Conservation (phyloP, 2,113 vertebrate genomes). For the Seriola quinqueradiata region DNA sequence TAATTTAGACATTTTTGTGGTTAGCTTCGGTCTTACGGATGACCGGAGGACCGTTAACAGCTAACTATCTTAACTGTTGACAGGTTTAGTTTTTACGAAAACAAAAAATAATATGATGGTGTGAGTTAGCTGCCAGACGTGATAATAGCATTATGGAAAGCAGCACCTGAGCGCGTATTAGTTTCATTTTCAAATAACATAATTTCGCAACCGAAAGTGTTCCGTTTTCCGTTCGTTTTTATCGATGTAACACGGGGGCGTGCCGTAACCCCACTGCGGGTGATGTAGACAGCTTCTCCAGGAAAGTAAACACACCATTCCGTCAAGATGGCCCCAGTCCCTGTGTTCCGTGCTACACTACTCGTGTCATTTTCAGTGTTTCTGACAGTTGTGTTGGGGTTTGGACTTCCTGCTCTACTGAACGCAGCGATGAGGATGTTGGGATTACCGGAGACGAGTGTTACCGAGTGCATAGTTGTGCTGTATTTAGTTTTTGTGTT, state of each 20-base stretch:
- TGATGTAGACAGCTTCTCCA: neutral
- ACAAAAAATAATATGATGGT: too few relatives aligned
- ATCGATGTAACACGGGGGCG: conserved; percentile 24
- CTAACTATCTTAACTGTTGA: too few relatives aligned
- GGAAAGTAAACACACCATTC: conserved; percentile 58
- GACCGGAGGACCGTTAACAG: too few relatives aligned
- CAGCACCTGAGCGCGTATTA: too few relatives aligned
- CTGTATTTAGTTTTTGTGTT: conserved; percentile 81
- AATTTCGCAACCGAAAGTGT: too few relatives aligned
- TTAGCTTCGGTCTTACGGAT: too few relatives aligned
- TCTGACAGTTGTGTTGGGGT: conserved; percentile 82
- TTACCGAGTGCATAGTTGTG: conserved; percentile 81
- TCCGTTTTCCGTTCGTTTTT: too few relatives aligned
- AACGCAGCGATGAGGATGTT: conserved; percentile 60
- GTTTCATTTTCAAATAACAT: too few relatives aligned
- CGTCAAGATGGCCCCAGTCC: conserved; percentile 75
- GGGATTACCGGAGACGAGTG: conserved; percentile 80
- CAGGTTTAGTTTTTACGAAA: too few relatives aligned
- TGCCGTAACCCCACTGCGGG: neutral
- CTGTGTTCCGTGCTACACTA: conserved; percentile 30
- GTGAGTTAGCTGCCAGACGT: too few relatives aligned
- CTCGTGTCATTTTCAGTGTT: conserved; percentile 77
- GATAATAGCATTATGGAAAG: too few relatives aligned
- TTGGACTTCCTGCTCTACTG: conserved; percentile 81
- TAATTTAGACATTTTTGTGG: too few relatives aligned